A percentile compares a stretch with the other conserved stretches of the same genome.
phyloP scores from a whole-genome alignment of 2,797 vertebrate species.

The Acrossocheilus wenchowensis region DNA sequence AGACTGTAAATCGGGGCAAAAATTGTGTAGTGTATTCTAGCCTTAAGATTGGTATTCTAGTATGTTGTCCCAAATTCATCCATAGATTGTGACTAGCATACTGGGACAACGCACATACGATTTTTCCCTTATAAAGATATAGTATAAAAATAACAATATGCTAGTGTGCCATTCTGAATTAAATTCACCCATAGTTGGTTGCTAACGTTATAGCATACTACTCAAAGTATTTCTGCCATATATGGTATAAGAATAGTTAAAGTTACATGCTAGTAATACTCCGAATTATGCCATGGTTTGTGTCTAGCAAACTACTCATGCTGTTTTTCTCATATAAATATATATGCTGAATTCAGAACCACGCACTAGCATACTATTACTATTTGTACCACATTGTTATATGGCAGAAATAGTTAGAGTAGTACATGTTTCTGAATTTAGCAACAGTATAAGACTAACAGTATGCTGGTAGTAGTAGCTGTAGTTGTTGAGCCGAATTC shows the following conservation, averaged over 20 bases:
- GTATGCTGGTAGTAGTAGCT: too few species aligned
- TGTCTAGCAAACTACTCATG: background rate
- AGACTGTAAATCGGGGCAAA: background rate
- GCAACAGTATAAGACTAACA: too few species aligned
- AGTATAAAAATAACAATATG: background rate
- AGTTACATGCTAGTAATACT: background rate
- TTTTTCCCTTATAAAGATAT: background rate
- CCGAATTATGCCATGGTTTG: background rate
- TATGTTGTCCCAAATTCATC: background rate
- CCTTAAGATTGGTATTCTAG: background rate
- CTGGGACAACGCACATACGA: background rate
- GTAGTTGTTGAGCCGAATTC: too few species aligned
- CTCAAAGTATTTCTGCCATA: background rate
- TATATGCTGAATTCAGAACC: background rate
- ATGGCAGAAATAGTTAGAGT: too few species aligned
- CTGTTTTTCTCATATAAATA: background rate
- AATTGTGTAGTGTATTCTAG: background rate
- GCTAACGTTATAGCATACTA: background rate
- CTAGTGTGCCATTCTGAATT: background rate
- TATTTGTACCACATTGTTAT: too few species aligned
- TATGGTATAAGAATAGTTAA: background rate
- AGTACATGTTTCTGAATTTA: too few species aligned
- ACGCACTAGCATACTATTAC: too few species aligned
- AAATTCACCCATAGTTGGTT: background rate
- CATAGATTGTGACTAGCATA: background rate